Percentiles rank a stretch among this genome's conserved stretches.
phyloP scores from a whole-genome alignment of 2,113 vertebrate genomes.

The Podiceps cristatus region DNA sequence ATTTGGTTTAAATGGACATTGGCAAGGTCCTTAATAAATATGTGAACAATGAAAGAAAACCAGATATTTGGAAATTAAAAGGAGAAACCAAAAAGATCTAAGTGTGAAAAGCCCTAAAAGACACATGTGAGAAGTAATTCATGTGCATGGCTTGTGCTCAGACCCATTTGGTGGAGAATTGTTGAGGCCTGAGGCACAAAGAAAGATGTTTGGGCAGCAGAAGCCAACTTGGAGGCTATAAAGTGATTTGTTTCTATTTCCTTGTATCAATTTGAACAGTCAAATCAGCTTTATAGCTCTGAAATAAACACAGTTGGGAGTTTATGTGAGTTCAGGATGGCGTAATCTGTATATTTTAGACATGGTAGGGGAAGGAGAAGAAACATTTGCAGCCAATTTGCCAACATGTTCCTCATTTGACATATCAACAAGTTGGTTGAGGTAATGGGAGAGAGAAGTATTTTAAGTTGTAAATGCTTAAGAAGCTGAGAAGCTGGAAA shows the following conservation, averaged over 20 bases:
- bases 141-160: neutral
- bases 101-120: neutral
- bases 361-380: neutral
- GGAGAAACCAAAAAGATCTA: neutral
- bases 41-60: neutral
- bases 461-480: constrained; percentile 19
- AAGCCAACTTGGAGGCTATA: constrained; percentile 49
- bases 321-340: constrained; percentile 27
- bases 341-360: constrained; percentile 48
- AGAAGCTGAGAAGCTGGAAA: constrained; percentile 34
- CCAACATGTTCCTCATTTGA: constrained; percentile 12
- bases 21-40: neutral
- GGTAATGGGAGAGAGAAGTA: constrained; percentile 56
- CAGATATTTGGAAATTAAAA: neutral
- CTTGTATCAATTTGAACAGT: constrained; percentile 31
- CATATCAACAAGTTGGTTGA: constrained; percentile 27
- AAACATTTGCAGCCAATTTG: constrained; percentile 32
- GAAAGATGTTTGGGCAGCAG: constrained; percentile 45
- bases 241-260: constrained; percentile 55
- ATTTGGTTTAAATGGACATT: neutral
- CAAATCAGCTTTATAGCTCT: constrained; percentile 30
- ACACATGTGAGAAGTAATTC: neutral
- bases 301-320: constrained; percentile 35
- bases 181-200: constrained; percentile 32
- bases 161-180: neutral